Conservation (phyloP, 2,888 invertebrate genomes). For the Meganola albula region DNA sequence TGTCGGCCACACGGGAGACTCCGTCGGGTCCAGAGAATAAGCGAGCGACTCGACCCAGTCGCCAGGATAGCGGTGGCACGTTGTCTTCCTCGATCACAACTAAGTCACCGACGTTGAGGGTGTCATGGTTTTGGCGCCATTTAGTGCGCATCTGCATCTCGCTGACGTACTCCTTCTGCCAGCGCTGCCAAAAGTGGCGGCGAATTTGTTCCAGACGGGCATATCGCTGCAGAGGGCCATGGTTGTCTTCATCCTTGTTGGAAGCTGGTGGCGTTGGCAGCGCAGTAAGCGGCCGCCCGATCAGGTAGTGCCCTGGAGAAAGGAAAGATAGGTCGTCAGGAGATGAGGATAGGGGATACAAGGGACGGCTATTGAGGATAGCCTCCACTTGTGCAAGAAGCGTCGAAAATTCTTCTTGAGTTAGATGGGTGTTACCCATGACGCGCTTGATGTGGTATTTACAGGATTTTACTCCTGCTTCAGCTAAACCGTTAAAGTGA, state of each 20-base stretch:
- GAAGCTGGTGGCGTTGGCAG: slow-evolving; percentile 2
- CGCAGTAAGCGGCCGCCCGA: slow-evolving; percentile 2
- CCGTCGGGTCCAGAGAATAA: no score
- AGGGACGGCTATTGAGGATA: slow-evolving; percentile 5
- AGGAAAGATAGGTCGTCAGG: not conserved
- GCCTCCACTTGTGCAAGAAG: slow-evolving; percentile 12
- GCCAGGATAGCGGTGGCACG: no score
- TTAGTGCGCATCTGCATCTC: slow-evolving; percentile 4
- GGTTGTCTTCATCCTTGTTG: not conserved
- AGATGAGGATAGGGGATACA: not conserved
- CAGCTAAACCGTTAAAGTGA: slow-evolving; percentile 18
- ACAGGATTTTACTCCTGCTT: slow-evolving; percentile 13
- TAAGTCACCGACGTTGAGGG: no score
- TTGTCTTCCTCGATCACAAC: no score
- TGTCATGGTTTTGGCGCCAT: slow-evolving; percentile 2
- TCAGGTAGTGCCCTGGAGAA: slow-evolving; percentile 3
- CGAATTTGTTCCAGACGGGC: slow-evolving; percentile 1
- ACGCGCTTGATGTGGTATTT: slow-evolving; percentile 10
- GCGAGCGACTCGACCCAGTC: no score
- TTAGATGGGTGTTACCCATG: slow-evolving; percentile 3
- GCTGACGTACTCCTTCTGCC: slow-evolving; percentile 11
- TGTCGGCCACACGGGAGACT: no score
- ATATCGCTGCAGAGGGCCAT: not conserved
- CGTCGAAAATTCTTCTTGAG: slow-evolving; percentile 5
- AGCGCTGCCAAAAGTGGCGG: slow-evolving; percentile 14